Evolutionary conservation across 2,113 vertebrate species (phyloP), one percentile per base, ranked within the genome.

Genomic region (Erpornis zantholeuca): DNA sequence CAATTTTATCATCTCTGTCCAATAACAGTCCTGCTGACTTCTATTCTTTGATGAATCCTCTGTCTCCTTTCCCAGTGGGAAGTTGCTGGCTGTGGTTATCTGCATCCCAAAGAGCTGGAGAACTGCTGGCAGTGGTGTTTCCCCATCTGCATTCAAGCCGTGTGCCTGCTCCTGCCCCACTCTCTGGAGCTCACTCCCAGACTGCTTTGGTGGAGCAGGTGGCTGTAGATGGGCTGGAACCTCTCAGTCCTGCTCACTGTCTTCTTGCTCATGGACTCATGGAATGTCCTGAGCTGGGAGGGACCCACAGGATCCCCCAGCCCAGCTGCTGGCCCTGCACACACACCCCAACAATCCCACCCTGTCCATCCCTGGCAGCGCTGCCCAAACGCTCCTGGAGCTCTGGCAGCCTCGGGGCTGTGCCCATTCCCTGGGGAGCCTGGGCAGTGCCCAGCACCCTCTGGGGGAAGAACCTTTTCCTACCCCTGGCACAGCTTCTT

Each of bases 1-100:
- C 53, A 91, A 82, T 94, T 94, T 91, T 75, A 91, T 79, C 52
- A 72, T 54, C 78, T 72, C 90, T 71, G 38, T 49, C 84, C 95
- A 86, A 78, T 82, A 91, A 63, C 52, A 38, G 56, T 45, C 65
- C 56, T 68, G 56, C 65, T 91, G 91, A 70, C 56, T 86, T 69
- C 44, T 71, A 28, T 54, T 71, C 73, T 84, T 89, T 85, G 78
- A 92, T 56, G 87, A 84, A 89, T 86, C 40, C 40, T 79, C 60
- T 79, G 31, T n/a, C 53, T 90, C 56, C 53, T 40, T 60, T 87
- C 47, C 49, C 35, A 54, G 23, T 35, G 35, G 64, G 47, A 75
- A 64, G 49, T 35, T 19, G 3, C 75, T 47, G 45, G 29, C 33
- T 47, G 66, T 52, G 54, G 13, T 82, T 88, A 25, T 49, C 42